Evolutionary conservation across 64 coral and sea anemone species (phyloP), one percentile per base, ranked within the genome.

Genomic region (Catalaphyllia jardinei): DNA sequence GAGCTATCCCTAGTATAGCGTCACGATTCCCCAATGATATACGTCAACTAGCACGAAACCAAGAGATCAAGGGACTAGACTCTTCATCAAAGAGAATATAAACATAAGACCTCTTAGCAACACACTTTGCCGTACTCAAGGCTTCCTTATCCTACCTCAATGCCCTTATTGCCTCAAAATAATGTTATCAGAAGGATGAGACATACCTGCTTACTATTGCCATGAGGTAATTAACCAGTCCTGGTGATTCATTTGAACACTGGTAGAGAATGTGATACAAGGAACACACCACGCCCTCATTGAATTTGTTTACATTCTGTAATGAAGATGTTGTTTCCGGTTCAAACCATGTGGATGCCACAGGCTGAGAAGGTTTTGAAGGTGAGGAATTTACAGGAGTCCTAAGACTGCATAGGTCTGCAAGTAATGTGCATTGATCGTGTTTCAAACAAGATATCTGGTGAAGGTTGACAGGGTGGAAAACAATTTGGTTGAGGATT

Each of bases 201-300:
- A 19, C 57, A 24, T 89, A 98, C 96, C 96, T 98, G 74, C 92
- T 94, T 10, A 98, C 91, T 25, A 98, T 91, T 52, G 93, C 96
- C 76, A 98, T 86, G 9, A 98, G 76, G 16, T 93, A 98, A 39
- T 67, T 98, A 17, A 92, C 91, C 3, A 98, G 86, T 16, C 89
- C 90, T 28, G 82, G 27, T 22, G 87, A 89, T 46, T 95, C 87
- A 19, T 51, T 52, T 52, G 93, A 87, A 63, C 76, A 92, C 27
- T 98, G 87, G 74, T 90, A 90, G 52, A 98, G 82, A 69, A 98
- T 73, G 90, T 92, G 83, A 69, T 98, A 98, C 3, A 98, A 54
- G 17, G 96, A 93, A 2, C 67, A 62, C 63, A 98, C 96, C 19
- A 98, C 55, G n/a, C 88, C 91, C 8, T 69, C 54, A n/a, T 64